Evolutionary conservation across 2,888 invertebrate species (phyloP).

Genomic region (Caenorhabditis zanzibari): DNA sequence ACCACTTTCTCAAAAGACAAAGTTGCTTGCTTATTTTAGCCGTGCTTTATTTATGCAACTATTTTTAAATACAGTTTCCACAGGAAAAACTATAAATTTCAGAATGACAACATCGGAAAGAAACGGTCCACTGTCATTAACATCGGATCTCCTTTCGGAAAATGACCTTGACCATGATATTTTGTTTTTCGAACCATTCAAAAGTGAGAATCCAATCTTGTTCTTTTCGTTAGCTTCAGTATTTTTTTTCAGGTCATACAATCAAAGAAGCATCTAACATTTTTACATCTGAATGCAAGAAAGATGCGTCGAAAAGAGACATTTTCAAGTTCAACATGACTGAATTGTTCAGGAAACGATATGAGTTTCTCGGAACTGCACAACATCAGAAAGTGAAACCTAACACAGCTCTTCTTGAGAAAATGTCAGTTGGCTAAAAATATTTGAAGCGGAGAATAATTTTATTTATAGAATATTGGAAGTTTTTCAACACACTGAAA

Average conservation of each 20-base stretch:
- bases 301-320: slow-evolving; percentile 12
- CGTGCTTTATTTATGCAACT: too few species aligned
- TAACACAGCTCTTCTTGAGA: slow-evolving; percentile 31
- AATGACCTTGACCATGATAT: slow-evolving; percentile 22
- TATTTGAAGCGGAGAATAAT: background rate
- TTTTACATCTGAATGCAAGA: slow-evolving; percentile 12
- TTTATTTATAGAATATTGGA: slow-evolving; percentile 12
- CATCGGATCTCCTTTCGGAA: slow-evolving; percentile 4
- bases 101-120: slow-evolving; percentile 22
- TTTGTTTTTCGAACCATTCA: slow-evolving; percentile 36
- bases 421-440: slow-evolving; percentile 5
- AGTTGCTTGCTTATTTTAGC: too few species aligned
- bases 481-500: slow-evolving; percentile 21
- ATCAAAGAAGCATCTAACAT: slow-evolving; percentile 24
- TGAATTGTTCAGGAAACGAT: slow-evolving; percentile 33
- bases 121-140: background rate
- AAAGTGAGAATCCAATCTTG: slow-evolving; percentile 12
- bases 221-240: background rate
- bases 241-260: slow-evolving; percentile 11
- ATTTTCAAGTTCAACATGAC: slow-evolving; percentile 42
- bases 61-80: too few species aligned
- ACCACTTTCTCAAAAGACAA: too few species aligned
- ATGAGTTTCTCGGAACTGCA: slow-evolving; percentile 5
- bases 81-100: too few species aligned
- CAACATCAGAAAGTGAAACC: slow-evolving; percentile 7